These are phyloP conservation scores for Drosophila koepferae DNA, from an alignment of 2,888 invertebrate genomes.

Conservation along the genomic window DNA sequence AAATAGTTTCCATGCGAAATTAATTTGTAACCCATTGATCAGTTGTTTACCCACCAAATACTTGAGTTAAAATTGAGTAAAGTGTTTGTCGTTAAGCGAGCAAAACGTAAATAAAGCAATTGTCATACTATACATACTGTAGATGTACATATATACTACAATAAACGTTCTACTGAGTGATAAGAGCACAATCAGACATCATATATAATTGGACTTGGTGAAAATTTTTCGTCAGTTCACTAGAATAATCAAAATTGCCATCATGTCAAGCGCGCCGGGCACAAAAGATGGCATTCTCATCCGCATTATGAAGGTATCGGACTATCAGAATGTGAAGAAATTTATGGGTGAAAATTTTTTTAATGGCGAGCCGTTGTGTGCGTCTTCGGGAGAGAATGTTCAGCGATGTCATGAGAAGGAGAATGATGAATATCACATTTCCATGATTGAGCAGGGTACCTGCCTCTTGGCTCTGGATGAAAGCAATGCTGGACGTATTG, in stretches of 20 bases:
- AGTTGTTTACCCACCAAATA: not conserved
- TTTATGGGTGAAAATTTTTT: constrained; percentile 49
- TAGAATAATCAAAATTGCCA: not conserved
- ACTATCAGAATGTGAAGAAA: constrained; percentile 40
- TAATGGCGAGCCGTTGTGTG: constrained; percentile 46
- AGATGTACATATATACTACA: not conserved
- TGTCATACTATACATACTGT: not conserved
- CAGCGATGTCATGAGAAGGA: constrained; percentile 35
- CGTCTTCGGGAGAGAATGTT: constrained; percentile 38
- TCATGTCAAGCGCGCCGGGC: constrained; percentile 36
- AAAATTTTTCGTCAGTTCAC: not conserved
- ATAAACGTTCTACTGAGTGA: not conserved
- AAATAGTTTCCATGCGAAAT: constrained; percentile 2
- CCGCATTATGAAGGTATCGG: constrained; percentile 42
- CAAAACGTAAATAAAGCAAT: not conserved
- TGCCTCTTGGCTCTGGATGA: constrained; percentile 49
- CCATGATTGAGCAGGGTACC: constrained; percentile 51
- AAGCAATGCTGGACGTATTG: constrained; percentile 31
- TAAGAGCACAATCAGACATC: not conserved
- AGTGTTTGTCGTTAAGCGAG: not conserved
- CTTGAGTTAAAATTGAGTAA: not conserved
- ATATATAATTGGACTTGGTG: constrained; percentile 9
- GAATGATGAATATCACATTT: constrained; percentile 47
- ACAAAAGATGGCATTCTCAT: constrained; percentile 46
- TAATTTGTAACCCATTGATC: constrained; percentile 4